Conservation (phyloP, 53 echinoderm and acorn worm genomes). For the Luidia sarsii region DNA sequence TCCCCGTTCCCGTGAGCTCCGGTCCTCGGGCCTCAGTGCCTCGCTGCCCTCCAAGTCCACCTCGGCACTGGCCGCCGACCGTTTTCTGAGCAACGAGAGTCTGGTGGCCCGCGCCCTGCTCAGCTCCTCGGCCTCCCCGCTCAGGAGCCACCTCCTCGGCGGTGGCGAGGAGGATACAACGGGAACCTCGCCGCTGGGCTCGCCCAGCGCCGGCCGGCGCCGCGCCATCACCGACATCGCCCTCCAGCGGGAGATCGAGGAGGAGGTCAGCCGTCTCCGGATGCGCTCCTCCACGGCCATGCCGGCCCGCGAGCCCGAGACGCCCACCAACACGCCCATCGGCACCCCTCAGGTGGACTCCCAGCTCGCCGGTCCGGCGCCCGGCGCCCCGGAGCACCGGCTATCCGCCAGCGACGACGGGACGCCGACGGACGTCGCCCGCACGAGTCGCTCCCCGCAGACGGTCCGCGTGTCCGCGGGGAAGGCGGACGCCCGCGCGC, state of each 20-base stretch:
- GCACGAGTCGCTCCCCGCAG: neutral
- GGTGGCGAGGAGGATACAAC: neutral
- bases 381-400: neutral
- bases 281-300: conserved; percentile 62
- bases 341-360: conserved; percentile 37
- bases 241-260: conserved; percentile 77
- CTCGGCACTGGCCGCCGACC: conserved; percentile 45
- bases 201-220: conserved; percentile 65
- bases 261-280: conserved; percentile 73
- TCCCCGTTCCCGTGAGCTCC: neutral
- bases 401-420: neutral
- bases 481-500: neutral
- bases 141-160: conserved; percentile 5
- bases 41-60: conserved; percentile 38
- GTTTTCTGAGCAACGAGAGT: conserved; percentile 49
- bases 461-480: neutral
- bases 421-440: neutral
- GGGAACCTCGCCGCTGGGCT: conserved; percentile 35
- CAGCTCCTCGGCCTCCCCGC: conserved; percentile 10
- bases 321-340: conserved; percentile 37
- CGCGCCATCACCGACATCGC: conserved; percentile 78
- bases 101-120: conserved; percentile 27
- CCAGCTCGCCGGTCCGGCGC: neutral
- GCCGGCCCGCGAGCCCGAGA: conserved; percentile 36
- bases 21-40: conserved; percentile 4